These are phyloP conservation scores for Tretioscincus oriximinensis DNA, from an alignment of 2,113 vertebrate species.

Conservation along the genomic window DNA sequence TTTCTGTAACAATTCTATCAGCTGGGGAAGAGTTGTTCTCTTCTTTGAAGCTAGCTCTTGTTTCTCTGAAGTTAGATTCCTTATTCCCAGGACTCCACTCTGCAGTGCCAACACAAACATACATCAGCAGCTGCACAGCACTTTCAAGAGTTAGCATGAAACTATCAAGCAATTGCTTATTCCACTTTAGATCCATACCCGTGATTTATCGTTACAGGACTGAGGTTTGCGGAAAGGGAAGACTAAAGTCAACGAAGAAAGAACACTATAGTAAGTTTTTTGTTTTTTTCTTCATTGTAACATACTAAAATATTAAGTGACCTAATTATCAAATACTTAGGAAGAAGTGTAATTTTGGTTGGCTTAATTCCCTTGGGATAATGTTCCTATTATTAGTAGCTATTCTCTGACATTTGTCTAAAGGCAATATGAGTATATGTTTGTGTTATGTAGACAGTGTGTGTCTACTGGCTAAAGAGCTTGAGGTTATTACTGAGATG, in stretches of 20 bases:
- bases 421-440: too few species aligned
- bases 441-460: too few species aligned
- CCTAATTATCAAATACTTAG: too few species aligned
- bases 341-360: too few species aligned
- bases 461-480: too few species aligned
- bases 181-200: conserved; percentile 53
- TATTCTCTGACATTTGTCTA: too few species aligned
- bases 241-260: conserved; percentile 53
- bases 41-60: conserved; percentile 81
- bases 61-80: conserved; percentile 82
- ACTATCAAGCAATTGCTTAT: conserved; percentile 65
- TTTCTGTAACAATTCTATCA: conserved; percentile 76
- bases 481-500: too few species aligned
- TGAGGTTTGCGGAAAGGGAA: conserved; percentile 38
- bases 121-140: conserved; percentile 74
- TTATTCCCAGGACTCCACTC: conserved; percentile 74
- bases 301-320: too few species aligned
- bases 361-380: too few species aligned
- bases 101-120: conserved; percentile 78
- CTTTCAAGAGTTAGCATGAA: conserved; percentile 67
- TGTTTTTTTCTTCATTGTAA: too few species aligned
- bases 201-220: conserved; percentile 49
- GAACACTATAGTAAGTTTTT: conserved; percentile 31
- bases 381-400: too few species aligned
- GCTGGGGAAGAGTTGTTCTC: conserved; percentile 72